Base-by-base conservation (phyloP, 1,140 invertebrate genomes). In the Ylistrum balloti region DNA sequence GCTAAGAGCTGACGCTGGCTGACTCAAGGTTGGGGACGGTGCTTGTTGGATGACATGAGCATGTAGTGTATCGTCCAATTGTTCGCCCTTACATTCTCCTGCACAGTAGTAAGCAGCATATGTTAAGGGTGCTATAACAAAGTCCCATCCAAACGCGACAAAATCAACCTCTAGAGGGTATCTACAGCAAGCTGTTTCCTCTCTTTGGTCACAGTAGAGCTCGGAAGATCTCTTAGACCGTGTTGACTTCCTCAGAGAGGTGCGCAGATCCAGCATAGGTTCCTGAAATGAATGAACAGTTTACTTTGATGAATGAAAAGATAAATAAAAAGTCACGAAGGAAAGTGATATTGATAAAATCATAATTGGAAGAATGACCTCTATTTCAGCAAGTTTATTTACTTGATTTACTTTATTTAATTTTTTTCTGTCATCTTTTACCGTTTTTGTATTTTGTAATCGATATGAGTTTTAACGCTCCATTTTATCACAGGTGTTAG, bases 111-210 rank as follows among this genome's bases (percentile, higher is more conserved):
- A 92, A 0, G 91, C 91, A 13, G 86, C 88, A 32, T 92, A 92
- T 35, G 87, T 86, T 17, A 89, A 33, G 9, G 91, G 91, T 10
- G 91, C 91, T 85, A 92, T 92, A 10, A 92, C 88, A 41, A 92
- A 92, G 85, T 92, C 91, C 91, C 91, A 92, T 10, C 91, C 91
- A 88, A 92, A 92, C 85, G 90, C 91, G 5, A 92, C 38, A 34
- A 92, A 92, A 32, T 90, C 88, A 17, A 92, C 91, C 11, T 45
- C 87, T 85, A 92, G 32, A 17, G 91, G 91, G 56, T 92, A 92
- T 32, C 91, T 45, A 86, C 91, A 92, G n/a, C 91, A 92, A 10
- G 88, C 88, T 33, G 88, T 86, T 10, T 86, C 56, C n/a, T 91
- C 74, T 11, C 45, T 32, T 34, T 33, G 34, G n/a, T 89, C 85